Base-by-base conservation (phyloP, 2,888 invertebrate species). In the Agonopterix arenella region DNA sequence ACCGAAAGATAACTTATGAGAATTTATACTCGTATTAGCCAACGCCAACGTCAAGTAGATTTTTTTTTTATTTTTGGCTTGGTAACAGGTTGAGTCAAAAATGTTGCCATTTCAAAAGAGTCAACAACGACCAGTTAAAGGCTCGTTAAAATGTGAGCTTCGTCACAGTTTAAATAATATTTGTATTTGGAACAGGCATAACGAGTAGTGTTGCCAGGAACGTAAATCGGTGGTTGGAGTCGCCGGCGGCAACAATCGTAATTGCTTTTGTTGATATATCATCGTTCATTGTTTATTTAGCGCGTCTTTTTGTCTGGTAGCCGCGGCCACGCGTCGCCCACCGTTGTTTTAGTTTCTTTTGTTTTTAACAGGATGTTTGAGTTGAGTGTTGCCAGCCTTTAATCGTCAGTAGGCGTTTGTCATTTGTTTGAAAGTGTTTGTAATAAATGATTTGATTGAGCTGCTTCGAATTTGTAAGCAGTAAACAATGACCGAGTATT, bases 221-320 rank as follows among this genome's bases (percentile, higher is more conserved):
- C 68, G 73, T 74, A 76, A 74, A 76, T 74, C 70, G 66, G 56
- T 60, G 52, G 65, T 62, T 11, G 40, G 40, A 10, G n/a, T 10
- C 65, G 84, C 83, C 81, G 65, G 55, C 66, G 84, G 84, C 78
- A 55, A 64, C 28, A 45, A 55, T 56, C 53, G 69, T 80, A 78
- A 85, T 84, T 85, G 76, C 80, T 77, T 82, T 79, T 67, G 71
- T 73, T 82, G 80, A 82, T 81, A 75, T 81, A 81, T 80, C 73
- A 76, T 71, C 73, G 68, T 69, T 74, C 70, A 73, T 78, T 86
- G 81, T 84, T 84, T 84, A 79, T 81, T 80, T 75, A 83, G 70
- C 74, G 70, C 70, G 61, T 63, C 28, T 74, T 79, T 78, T 76
- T 76, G 70, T 73, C 68, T 76, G 78, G 81, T 77, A 81, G 82